These are phyloP conservation scores for Tolmerus cingulatus DNA, from an alignment of 2,888 invertebrate genomes.

Conservation along the genomic window DNA sequence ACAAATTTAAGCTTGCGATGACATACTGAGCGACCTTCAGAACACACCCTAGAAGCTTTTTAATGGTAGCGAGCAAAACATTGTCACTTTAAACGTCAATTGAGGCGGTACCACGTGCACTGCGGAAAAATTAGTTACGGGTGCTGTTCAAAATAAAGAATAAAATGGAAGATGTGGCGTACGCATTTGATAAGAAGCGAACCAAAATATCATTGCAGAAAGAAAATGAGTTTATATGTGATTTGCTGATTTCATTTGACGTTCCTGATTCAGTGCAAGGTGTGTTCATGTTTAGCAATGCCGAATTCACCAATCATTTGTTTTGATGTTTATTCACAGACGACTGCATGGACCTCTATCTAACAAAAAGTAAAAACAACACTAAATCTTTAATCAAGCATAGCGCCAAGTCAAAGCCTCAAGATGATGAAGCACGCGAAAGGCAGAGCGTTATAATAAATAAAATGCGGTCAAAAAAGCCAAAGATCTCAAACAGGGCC, in stretches of 20 bases:
- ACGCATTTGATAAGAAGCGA: conserved; percentile 48
- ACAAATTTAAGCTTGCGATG: too few relatives aligned
- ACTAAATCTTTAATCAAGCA: not conserved
- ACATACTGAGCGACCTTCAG: too few relatives aligned
- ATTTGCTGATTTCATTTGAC: conserved; percentile 56
- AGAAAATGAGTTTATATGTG: conserved; percentile 56
- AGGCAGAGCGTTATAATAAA: conserved; percentile 59
- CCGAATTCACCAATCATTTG: not conserved
- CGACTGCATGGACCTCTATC: conserved; percentile 55
- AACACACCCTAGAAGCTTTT: not conserved
- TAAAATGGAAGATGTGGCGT: conserved; percentile 33
- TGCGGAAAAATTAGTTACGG: not conserved
- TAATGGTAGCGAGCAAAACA: not conserved
- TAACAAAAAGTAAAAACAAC: conserved; percentile 54
- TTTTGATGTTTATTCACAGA: conserved; percentile 43
- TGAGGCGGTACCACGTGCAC: not conserved
- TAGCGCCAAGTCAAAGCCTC: not conserved
- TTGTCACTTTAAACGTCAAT: not conserved
- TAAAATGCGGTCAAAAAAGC: conserved; percentile 59
- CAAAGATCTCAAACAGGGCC: conserved; percentile 57
- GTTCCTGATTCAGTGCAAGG: conserved; percentile 61
- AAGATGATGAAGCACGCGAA: conserved; percentile 55
- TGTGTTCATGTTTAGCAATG: conserved; percentile 47
- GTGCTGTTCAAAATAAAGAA: not conserved
- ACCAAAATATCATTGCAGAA: conserved; percentile 48